These are phyloP conservation scores for Xylocopa sonorina DNA, from an alignment of 1,140 invertebrate species.

Conservation along the genomic window DNA sequence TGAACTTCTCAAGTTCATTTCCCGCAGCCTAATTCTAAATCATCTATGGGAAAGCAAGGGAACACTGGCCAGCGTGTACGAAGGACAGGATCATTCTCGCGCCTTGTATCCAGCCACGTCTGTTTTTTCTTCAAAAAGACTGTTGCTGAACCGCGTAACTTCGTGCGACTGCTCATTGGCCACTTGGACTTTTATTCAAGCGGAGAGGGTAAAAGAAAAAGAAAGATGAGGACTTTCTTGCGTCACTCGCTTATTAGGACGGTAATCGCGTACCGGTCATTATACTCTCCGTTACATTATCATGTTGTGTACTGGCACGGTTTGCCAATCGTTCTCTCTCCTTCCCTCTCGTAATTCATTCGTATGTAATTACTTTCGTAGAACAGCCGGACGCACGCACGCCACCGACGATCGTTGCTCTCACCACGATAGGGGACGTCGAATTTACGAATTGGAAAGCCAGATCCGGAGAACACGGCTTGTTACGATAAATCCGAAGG, in stretches of 20 bases:
- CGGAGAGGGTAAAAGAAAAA: not conserved
- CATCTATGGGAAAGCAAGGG: conserved; percentile 37
- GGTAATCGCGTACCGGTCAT: conserved; percentile 78
- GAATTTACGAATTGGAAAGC: conserved; percentile 42
- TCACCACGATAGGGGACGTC: conserved; percentile 2
- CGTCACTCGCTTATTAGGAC: conserved; percentile 78
- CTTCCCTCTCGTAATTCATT: conserved; percentile 72
- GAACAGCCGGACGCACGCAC: conserved; percentile 72
- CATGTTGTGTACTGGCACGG: conserved; percentile 68
- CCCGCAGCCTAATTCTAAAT: conserved; percentile 33
- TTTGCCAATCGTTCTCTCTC: too few relatives aligned
- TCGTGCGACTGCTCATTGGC: conserved; percentile 40
- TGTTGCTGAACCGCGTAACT: conserved; percentile 36
- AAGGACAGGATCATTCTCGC: conserved; percentile 26
- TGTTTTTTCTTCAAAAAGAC: not conserved
- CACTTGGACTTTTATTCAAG: conserved; percentile 51
- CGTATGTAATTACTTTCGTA: conserved; percentile 78
- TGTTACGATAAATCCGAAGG: conserved; percentile 25
- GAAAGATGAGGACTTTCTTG: conserved; percentile 53
- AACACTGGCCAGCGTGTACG: conserved; percentile 12
- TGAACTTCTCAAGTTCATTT: conserved; percentile 47
- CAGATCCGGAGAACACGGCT: conserved; percentile 9
- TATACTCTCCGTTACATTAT: conserved; percentile 77
- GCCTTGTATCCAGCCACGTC: conserved; percentile 8
- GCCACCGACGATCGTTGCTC: conserved; percentile 56